Evolutionary conservation across 2,888 invertebrate species (phyloP).

Genomic region (Drosophila mulleri): DNA sequence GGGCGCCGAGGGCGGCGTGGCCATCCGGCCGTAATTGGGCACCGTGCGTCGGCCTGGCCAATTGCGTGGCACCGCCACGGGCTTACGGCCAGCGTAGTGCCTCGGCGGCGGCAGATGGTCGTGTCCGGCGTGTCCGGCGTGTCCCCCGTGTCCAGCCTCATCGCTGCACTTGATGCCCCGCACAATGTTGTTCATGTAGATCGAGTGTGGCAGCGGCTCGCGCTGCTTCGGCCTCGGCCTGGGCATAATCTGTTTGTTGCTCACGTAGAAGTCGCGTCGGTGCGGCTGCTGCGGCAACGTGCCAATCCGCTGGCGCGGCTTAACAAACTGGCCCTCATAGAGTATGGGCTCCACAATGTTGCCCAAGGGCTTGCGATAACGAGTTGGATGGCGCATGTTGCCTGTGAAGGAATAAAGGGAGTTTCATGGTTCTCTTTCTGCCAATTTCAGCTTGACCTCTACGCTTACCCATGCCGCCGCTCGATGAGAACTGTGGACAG

Average conservation of each 20-base stretch:
- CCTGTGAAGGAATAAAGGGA: conserved; percentile 4
- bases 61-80: conserved; percentile 7
- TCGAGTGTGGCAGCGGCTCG: conserved; percentile 59
- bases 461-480: conserved; percentile 33
- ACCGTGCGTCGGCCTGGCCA: conserved; percentile 26
- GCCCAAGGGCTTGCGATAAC: conserved; percentile 61
- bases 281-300: conserved; percentile 28
- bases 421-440: too few species aligned
- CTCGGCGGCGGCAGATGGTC: neutral
- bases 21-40: neutral
- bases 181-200: conserved; percentile 72
- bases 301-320: conserved; percentile 54
- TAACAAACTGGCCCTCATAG: conserved; percentile 63
- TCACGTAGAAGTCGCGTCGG: conserved; percentile 58
- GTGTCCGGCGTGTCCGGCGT: neutral
- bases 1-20: neutral
- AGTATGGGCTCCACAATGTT: conserved; percentile 71
- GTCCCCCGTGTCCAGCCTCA: conserved; percentile 29
- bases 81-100: conserved; percentile 13
- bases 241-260: conserved; percentile 69
- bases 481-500: conserved; percentile 59
- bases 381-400: conserved; percentile 15
- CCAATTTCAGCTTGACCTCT: neutral
- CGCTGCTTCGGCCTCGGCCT: conserved; percentile 55
- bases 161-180: conserved; percentile 66